These are phyloP conservation scores for Hyposoter dolosus DNA, from an alignment of 2,888 invertebrate species.

Conservation along the genomic window DNA sequence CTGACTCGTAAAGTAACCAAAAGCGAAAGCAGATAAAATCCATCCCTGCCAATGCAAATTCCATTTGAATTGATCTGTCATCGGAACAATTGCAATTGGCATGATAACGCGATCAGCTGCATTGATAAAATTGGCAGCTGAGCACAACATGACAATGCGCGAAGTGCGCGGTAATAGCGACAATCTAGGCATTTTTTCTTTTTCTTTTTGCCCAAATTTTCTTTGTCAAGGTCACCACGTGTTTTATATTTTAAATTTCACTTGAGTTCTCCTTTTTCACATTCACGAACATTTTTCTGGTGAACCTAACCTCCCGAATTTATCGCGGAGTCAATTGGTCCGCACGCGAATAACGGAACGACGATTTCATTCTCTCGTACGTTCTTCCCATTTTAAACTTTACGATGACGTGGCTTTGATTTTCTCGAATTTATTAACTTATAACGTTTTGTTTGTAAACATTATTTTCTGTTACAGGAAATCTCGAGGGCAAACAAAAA, in stretches of 20 bases:
- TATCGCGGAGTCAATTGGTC: background rate
- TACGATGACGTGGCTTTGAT: background rate
- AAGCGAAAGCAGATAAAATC: conserved; percentile 91
- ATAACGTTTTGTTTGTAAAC: background rate
- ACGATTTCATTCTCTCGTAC: conserved; percentile 12
- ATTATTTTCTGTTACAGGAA: background rate
- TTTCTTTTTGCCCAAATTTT: background rate
- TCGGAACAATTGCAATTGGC: conserved; percentile 91
- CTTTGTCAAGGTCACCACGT: background rate
- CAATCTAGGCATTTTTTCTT: conserved; percentile 84
- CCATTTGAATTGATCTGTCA: conserved; percentile 91
- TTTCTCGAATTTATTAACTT: background rate
- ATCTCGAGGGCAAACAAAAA: background rate
- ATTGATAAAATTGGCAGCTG: conserved; percentile 91
- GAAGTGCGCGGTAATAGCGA: conserved; percentile 86
- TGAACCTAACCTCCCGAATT: conserved; percentile 1
- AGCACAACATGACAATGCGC: conserved; percentile 89
- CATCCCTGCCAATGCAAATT: conserved; percentile 90
- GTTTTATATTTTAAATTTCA: background rate
- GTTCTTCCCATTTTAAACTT: background rate
- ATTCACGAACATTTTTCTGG: background rate
- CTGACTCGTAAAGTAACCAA: conserved; percentile 92
- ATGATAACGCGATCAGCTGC: conserved; percentile 92
- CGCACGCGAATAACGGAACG: background rate
- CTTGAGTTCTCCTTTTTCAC: background rate